Conservation (phyloP, 2,113 vertebrate genomes). For the Polyodon spathula region DNA sequence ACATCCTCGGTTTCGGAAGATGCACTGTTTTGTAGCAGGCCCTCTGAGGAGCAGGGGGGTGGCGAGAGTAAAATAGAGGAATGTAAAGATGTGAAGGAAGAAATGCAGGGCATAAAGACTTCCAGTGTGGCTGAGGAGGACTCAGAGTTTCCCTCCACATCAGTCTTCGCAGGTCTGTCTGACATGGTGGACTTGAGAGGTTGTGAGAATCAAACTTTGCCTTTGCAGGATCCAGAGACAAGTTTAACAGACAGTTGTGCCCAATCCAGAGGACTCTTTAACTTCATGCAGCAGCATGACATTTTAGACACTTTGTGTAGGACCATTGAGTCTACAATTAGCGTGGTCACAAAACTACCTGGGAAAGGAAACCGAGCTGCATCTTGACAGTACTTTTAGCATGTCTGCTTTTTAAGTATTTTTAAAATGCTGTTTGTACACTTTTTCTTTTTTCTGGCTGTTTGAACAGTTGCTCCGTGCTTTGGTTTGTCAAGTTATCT, state of each 20-base stretch:
- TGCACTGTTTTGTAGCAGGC: conserved; percentile 45
- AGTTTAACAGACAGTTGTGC: conserved; percentile 56
- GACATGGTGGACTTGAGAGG: conserved; percentile 63
- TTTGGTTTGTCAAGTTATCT: conserved; percentile 75
- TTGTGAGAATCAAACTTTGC: conserved; percentile 65
- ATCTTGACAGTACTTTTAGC: conserved; percentile 85
- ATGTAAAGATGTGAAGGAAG: conserved; percentile 57
- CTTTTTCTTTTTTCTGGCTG: conserved; percentile 61
- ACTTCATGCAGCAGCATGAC: conserved; percentile 73
- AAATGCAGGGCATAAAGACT: conserved; percentile 58
- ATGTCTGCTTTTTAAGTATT: conserved; percentile 55
- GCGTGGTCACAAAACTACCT: conserved; percentile 83
- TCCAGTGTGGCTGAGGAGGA: conserved; percentile 60
- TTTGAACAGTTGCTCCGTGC: conserved; percentile 52
- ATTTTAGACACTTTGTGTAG: conserved; percentile 90
- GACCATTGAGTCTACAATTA: conserved; percentile 92
- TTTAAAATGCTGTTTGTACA: conserved; percentile 55
- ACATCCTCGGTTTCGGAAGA: conserved; percentile 71
- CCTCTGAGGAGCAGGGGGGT: conserved; percentile 42
- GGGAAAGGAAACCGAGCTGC: conserved; percentile 71
- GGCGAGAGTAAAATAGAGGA: conserved; percentile 52
- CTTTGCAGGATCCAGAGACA: conserved; percentile 63
- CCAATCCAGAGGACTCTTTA: conserved; percentile 73
- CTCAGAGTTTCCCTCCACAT: conserved; percentile 61
- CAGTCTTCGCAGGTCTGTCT: conserved; percentile 61